Conservation (phyloP, 2,113 vertebrate species). For the Psephotus haematonotus region DNA sequence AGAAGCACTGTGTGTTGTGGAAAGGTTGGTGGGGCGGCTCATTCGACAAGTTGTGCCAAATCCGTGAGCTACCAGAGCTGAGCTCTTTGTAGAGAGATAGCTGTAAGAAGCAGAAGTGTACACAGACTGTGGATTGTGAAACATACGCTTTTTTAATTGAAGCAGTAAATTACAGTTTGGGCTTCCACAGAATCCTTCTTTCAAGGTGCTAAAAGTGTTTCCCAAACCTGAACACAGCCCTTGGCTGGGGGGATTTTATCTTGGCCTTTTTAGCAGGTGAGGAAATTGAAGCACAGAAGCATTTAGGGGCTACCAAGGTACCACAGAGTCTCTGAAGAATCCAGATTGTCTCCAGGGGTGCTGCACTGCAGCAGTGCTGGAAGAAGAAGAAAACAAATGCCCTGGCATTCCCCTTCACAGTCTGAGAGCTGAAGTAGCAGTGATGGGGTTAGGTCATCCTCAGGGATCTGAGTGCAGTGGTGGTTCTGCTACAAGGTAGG, state of each 20-base stretch:
- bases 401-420: background rate
- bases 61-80: background rate
- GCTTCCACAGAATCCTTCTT: background rate
- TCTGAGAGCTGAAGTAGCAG: background rate
- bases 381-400: background rate
- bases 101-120: background rate
- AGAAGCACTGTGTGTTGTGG: conserved; percentile 35
- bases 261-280: background rate
- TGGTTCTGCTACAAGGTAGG: background rate
- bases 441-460: background rate
- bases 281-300: background rate
- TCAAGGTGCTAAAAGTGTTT: background rate
- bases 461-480: background rate
- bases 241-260: background rate
- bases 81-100: background rate
- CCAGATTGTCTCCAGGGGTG: background rate
- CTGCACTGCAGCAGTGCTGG: background rate
- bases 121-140: conserved; percentile 23
- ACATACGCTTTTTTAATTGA: background rate
- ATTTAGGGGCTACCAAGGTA: background rate
- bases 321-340: background rate
- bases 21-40: conserved; percentile 19
- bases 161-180: background rate
- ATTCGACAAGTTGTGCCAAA: background rate
- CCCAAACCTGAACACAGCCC: background rate